Evolutionary conservation across 1,140 invertebrate species (phyloP), one percentile per base, ranked within the genome.

Genomic region (Ditylenchus dipsaci): DNA sequence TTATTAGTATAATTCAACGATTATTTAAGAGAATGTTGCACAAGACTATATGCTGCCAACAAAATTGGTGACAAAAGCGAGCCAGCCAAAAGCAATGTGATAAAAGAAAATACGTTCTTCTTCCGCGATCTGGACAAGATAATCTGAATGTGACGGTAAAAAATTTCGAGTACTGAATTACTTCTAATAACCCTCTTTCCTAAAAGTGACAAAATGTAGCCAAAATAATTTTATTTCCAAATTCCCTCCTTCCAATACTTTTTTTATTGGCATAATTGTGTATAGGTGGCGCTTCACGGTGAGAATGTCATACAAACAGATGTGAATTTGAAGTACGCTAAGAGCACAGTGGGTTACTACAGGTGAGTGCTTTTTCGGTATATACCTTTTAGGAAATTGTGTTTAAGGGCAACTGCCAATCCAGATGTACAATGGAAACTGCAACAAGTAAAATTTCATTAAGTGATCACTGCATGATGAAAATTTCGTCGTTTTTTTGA

Each of bases 381-480:
- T 53, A 3, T 53, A 7, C 49, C 49, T 21, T 17, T 7, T 53
- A 21, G 49, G 60, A 72, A 33, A 43, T 73, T 17, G 70, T 74
- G 27, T 72, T 58, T 72, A 21, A 49, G 71, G 1, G 71, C 69
- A 33, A 72, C 71, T 17, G 71, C 71, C 7, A 53, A 57, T 15
- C 71, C 71, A 56, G 71, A 72, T 49, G 43, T 73, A 8, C 71
- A 72, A 29, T 72, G 71, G 71, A 72, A 72, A 56, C 38, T 72
- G 33, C 71, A 74, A 74, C 71, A 72, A 56, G 33, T 38, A 38
- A 38, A 5, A 5, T 38, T 38, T 38, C 3, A 38, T 11, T 38
- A 38, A 5, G 3, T 38, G 3, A 38, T 38, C 33, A 11, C 33
- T 11, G 33, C n/a, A n/a, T n/a, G n/a, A n/a, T n/a, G n/a, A n/a